These are phyloP conservation scores for Oscheius sp. DNA, from an alignment of 2,888 invertebrate genomes.

Conservation along the genomic window DNA sequence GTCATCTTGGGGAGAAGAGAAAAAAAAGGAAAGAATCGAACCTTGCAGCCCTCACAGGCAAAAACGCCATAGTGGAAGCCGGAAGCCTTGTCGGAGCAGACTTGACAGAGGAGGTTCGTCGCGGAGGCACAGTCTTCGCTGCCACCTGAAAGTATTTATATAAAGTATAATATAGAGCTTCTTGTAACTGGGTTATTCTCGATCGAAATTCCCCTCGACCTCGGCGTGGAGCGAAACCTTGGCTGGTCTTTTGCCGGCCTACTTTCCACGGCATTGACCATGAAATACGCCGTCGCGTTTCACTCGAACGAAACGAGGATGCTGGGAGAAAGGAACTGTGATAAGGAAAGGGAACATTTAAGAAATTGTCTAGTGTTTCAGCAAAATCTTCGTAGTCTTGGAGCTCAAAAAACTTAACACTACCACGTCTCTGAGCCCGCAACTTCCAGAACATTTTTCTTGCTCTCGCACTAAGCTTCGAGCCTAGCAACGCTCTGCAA, in stretches of 20 bases:
- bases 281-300: conserved; percentile 2
- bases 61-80: conserved; percentile 72
- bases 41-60: conserved; percentile 70
- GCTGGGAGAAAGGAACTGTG: neutral
- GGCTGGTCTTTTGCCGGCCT: conserved; percentile 33
- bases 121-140: conserved; percentile 26
- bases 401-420: no score
- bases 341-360: neutral
- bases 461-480: no score
- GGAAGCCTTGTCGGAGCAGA: conserved; percentile 69
- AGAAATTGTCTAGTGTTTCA: no score
- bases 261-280: conserved; percentile 37
- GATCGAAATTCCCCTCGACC: conserved; percentile 3
- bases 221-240: conserved; percentile 27
- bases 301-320: conserved; percentile 5
- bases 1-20: conserved; percentile 31
- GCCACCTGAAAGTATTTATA: conserved; percentile 21
- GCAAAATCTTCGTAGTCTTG: no score
- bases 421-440: no score
- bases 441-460: no score
- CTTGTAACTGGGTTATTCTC: conserved; percentile 14
- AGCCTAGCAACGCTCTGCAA: no score
- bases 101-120: conserved; percentile 61
- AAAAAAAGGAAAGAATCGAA: conserved; percentile 39
- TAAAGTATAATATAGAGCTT: no score